phyloP scores from a whole-genome alignment of 1,140 invertebrate genomes.

The Penaeus japonicus region DNA sequence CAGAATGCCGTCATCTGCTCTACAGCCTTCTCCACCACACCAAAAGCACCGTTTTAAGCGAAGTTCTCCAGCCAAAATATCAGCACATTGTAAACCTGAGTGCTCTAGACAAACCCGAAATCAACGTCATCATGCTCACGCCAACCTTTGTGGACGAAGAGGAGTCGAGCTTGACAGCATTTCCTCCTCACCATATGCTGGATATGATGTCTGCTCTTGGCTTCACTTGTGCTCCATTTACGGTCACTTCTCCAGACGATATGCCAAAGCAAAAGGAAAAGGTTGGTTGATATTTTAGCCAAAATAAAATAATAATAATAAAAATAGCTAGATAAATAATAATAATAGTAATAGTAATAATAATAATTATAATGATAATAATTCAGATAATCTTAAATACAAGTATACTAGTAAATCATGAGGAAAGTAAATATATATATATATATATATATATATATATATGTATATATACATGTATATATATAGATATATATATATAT shows the following conservation, averaged over 20 bases:
- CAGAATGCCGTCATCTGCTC: conserved; percentile 52
- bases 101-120: conserved; percentile 61
- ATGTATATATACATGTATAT: too few species aligned
- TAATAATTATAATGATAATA: too few species aligned
- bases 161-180: conserved; percentile 60
- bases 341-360: too few species aligned
- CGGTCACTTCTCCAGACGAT: background rate
- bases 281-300: too few species aligned
- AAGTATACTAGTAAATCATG: too few species aligned
- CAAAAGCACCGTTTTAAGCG: conserved; percentile 65
- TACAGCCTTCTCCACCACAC: conserved; percentile 59
- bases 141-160: conserved; percentile 56
- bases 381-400: too few species aligned
- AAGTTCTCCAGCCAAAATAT: conserved; percentile 66
- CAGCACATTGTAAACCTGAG: conserved; percentile 68
- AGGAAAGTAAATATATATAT: too few species aligned
- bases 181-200: conserved; percentile 38
- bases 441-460: too few species aligned
- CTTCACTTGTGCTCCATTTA: background rate
- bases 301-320: too few species aligned
- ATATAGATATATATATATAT: too few species aligned
- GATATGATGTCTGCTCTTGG: conserved; percentile 13
- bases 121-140: conserved; percentile 67
- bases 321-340: too few species aligned
- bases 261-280: background rate